These are phyloP conservation scores for Agonopterix heracliana DNA, from an alignment of 2,888 invertebrate species.

Conservation along the genomic window DNA sequence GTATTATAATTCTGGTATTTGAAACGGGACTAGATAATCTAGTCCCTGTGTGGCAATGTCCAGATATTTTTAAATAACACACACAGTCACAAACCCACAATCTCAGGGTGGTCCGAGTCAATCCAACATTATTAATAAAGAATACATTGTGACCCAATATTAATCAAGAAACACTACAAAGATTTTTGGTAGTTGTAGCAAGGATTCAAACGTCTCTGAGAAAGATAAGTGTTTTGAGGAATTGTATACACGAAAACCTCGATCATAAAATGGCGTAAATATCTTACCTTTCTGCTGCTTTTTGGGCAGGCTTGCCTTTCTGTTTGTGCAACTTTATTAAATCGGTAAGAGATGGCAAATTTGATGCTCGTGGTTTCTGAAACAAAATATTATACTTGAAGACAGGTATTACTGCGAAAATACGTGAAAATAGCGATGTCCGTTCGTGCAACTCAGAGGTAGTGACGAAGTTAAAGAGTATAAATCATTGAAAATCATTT, in stretches of 20 bases:
- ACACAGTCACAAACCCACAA: no score
- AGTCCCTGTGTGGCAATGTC: no score
- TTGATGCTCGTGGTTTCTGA: constrained; percentile 79
- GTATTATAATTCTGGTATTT: no score
- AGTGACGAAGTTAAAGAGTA: constrained; percentile 15
- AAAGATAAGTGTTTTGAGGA: no score
- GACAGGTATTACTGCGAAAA: background rate
- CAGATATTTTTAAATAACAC: no score
- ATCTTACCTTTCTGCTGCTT: constrained; percentile 25
- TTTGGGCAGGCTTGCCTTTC: constrained; percentile 16
- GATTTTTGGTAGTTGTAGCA: no score
- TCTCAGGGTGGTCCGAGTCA: no score
- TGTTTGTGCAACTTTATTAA: constrained; percentile 76
- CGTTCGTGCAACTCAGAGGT: constrained; percentile 15
- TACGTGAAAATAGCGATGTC: background rate
- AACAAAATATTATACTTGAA: constrained; percentile 30
- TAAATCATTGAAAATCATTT: constrained; percentile 3
- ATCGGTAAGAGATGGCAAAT: constrained; percentile 79
- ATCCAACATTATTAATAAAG: no score
- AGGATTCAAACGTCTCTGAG: no score
- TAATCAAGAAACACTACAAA: no score
- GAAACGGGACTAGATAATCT: no score
- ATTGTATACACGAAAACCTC: background rate
- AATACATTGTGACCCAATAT: no score
- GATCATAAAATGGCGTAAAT: background rate